Base-by-base conservation (phyloP, 2,888 invertebrate genomes). In the Pilophorus perplexus region DNA sequence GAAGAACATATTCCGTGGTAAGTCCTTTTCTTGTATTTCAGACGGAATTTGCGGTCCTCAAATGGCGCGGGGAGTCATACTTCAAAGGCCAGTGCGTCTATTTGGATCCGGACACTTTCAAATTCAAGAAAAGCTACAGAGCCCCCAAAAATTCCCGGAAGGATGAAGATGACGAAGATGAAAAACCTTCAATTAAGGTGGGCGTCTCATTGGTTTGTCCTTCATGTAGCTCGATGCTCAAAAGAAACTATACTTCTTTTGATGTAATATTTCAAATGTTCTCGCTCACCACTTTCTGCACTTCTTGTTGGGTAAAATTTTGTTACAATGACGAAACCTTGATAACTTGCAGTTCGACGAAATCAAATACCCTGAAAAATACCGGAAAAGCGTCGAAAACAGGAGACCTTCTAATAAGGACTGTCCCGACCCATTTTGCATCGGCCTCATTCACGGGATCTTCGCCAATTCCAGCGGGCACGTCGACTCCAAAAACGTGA, bases 331-430 rank as follows among this genome's bases (percentile, higher is more conserved):
- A n/a, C n/a, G n/a, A n/a, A n/a, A n/a, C n/a, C n/a, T n/a, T n/a
- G n/a, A n/a, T n/a, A n/a, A n/a, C n/a, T 55, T 64, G 8, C 22
- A 81, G 71, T 81, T 85, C 1, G 87, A 91, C 76, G 88, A 88
- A 75, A 81, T 84, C n/a, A 75, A 85, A 28, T 91, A 88, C 74
- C 86, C 91, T 0, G 92, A 93, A 76, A 85, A 84, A 73, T 91
- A 90, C 75, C 80, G 91, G 65, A 91, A 90, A 28, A 46, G 10
- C 23, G 3, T 28, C 6, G 2, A 3, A 14, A 28, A 28, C 14
- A 16, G 50, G 4, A n/a, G 52, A 28, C 16, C 28, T 1, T 87
- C 87, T 0, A 88, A 89, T 73, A 75, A 81, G 12, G 84, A 86
- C 69, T 87, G 87, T 0, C 86, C 87, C 0, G 85, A 88, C 69